Percentiles rank a stretch among this genome's conserved stretches.
Evolutionary conservation across 2,113 vertebrate species (phyloP).

Genomic region (Myiagra hebetior): DNA sequence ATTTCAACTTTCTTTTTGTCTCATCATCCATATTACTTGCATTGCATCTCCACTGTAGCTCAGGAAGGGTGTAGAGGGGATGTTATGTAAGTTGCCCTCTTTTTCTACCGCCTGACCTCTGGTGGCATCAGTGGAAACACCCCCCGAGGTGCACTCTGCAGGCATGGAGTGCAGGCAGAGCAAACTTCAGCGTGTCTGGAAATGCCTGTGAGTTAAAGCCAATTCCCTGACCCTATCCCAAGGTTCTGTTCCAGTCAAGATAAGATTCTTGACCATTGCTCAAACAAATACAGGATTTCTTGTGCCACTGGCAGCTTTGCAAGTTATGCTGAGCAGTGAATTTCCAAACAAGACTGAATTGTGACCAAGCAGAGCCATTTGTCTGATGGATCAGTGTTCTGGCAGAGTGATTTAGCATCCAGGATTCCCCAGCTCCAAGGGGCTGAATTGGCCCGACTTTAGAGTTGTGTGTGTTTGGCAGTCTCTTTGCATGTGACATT

Average conservation of each 20-base stretch:
- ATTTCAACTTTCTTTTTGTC: not conserved
- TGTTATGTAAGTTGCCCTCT: not conserved
- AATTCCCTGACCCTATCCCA: not conserved
- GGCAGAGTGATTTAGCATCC: not conserved
- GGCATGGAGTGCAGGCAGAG: not conserved
- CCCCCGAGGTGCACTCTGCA: not conserved
- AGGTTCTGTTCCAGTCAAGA: not conserved
- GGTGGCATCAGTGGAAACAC: not conserved
- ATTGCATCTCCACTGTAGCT: not conserved
- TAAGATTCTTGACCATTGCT: not conserved
- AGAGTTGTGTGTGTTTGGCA: not conserved
- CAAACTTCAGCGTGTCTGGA: not conserved
- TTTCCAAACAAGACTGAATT: not conserved
- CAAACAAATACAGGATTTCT: not conserved
- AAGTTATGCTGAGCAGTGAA: not conserved
- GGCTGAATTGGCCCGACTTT: not conserved
- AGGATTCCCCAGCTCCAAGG: not conserved
- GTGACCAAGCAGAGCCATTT: not conserved
- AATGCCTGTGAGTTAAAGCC: not conserved
- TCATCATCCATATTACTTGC: fast-evolving
- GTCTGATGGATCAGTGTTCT: not conserved
- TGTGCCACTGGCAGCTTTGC: not conserved
- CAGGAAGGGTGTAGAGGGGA: not conserved
- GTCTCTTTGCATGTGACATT: not conserved
- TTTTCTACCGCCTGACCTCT: not conserved